phyloP scores from a whole-genome alignment of 1,140 invertebrate species.

The Diploscapter pachys region DNA sequence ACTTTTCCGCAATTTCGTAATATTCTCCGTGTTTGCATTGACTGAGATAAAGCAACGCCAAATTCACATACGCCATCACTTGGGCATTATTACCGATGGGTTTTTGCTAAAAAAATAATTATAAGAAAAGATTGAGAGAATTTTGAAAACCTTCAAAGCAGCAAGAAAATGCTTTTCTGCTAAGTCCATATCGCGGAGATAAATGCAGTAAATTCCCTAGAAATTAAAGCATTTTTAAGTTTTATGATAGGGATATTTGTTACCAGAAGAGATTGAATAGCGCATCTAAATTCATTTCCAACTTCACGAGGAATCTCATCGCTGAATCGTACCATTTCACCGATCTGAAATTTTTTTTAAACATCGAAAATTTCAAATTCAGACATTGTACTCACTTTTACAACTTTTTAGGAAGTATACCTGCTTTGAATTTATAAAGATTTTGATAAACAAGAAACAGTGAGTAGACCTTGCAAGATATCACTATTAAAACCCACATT shows the following conservation, averaged over 20 bases:
- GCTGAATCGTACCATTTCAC: slow-evolving; percentile 2
- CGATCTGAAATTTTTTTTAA: slow-evolving; percentile 4
- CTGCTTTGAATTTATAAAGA: no score
- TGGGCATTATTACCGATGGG: neutral
- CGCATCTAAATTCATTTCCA: slow-evolving; percentile 1
- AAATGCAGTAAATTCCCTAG: slow-evolving; percentile 22
- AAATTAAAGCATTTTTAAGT: neutral
- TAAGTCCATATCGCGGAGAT: slow-evolving; percentile 11
- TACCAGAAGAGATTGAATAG: slow-evolving; percentile 27
- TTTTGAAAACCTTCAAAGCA: slow-evolving; percentile 2
- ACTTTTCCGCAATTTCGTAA: slow-evolving; percentile 22
- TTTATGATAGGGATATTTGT: neutral
- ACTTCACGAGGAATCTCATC: neutral
- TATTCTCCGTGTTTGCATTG: slow-evolving; percentile 24
- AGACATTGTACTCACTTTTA: no score
- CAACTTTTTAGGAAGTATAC: no score
- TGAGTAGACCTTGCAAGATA: neutral
- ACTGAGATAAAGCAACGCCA: slow-evolving; percentile 18
- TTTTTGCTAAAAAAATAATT: neutral
- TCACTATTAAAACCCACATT: slow-evolving; percentile 1
- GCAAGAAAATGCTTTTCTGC: slow-evolving; percentile 20
- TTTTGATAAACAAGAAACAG: no score
- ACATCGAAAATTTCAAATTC: no score
- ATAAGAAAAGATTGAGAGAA: neutral
- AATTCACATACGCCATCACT: slow-evolving; percentile 16